A percentile compares a stretch with the other conserved stretches of the same genome.
phyloP scores from a whole-genome alignment of 2,888 invertebrate genomes.

The Petrolisthes manimaculis region DNA sequence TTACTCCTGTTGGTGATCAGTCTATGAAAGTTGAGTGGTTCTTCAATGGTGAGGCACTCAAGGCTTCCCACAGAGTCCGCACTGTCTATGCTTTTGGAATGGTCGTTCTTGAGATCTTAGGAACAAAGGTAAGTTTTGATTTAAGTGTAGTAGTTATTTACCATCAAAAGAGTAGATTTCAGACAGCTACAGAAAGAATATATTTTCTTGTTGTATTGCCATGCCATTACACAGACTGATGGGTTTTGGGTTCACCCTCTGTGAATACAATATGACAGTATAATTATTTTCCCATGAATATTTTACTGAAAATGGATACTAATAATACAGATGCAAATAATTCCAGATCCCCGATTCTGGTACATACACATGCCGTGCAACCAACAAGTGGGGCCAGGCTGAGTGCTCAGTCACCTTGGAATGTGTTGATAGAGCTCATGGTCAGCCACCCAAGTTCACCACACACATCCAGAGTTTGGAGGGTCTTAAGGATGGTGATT shows the following conservation, averaged over 20 bases:
- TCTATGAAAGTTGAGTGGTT: constrained; percentile 96
- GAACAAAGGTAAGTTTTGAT: constrained; percentile 75
- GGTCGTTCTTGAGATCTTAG: constrained; percentile 95
- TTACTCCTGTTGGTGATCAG: constrained; percentile 93
- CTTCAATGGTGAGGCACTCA: constrained; percentile 85
- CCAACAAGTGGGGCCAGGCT: constrained; percentile 89
- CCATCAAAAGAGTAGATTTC: background rate
- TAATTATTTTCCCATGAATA: background rate
- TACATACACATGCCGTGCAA: constrained; percentile 87
- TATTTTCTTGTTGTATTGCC: background rate
- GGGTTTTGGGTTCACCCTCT: too few relatives aligned
- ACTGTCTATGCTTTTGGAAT: constrained; percentile 98
- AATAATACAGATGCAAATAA: background rate
- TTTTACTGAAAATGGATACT: background rate
- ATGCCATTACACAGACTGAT: too few relatives aligned
- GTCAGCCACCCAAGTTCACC: constrained; percentile 89
- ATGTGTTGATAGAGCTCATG: constrained; percentile 84
- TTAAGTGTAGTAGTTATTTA: background rate
- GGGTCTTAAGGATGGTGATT: constrained; percentile 90
- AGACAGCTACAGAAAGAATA: background rate
- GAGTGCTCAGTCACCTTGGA: constrained; percentile 80
- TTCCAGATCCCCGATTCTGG: constrained; percentile 82
- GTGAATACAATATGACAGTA: background rate
- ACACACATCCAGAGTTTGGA: constrained; percentile 83
- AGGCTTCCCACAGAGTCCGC: constrained; percentile 81